A percentile compares a stretch with the other conserved stretches of the same genome.
phyloP scores from a whole-genome alignment of 35 echinoderm and acorn worm genomes.

The Hemicentrotus pulcherrimus region DNA sequence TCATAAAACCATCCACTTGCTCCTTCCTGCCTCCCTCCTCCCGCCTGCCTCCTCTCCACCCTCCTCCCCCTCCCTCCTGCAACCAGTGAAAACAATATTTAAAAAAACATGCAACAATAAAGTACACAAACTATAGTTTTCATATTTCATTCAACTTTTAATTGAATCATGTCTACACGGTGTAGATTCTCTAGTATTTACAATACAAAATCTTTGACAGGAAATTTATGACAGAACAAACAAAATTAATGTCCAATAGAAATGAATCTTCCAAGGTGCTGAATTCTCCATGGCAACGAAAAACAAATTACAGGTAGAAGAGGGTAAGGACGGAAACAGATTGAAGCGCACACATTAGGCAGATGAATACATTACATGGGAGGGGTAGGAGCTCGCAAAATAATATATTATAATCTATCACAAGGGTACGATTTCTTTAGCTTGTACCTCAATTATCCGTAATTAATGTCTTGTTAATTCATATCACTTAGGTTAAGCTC shows the following conservation, averaged over 20 bases:
- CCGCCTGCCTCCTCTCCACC: too few species aligned
- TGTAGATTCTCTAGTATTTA: neutral
- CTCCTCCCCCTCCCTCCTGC: too few species aligned
- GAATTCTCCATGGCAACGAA: neutral
- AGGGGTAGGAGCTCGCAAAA: neutral
- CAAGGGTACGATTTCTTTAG: neutral
- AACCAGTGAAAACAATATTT: too few species aligned
- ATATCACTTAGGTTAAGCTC: neutral
- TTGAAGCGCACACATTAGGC: neutral
- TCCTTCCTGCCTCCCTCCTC: too few species aligned
- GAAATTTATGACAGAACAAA: neutral
- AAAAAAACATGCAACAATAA: neutral
- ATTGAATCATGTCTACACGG: neutral
- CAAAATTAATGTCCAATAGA: neutral
- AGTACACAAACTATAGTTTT: neutral
- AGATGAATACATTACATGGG: neutral
- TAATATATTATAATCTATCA: neutral
- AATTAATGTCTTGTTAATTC: neutral
- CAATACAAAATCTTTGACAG: neutral
- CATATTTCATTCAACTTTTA: constrained; percentile 12
- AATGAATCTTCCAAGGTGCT: neutral
- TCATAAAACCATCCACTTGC: too few species aligned
- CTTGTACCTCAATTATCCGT: neutral
- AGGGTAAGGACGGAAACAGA: neutral
- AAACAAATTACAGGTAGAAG: neutral